These are phyloP conservation scores for Drosophila pegasa DNA, from an alignment of 2,888 invertebrate species.

Conservation along the genomic window DNA sequence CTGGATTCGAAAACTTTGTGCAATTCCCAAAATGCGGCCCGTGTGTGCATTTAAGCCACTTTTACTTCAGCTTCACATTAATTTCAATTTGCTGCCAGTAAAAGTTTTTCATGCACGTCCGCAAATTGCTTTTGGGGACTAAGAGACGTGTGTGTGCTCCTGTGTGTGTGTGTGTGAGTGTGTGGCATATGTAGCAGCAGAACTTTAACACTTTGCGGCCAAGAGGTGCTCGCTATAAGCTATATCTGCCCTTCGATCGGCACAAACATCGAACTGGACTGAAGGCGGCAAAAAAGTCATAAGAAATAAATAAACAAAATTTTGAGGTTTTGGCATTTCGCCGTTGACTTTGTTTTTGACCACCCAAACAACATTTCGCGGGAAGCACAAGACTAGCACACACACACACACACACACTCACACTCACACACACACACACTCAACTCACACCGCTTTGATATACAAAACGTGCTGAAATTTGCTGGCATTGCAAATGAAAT, in stretches of 20 bases:
- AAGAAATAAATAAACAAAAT: conserved; percentile 34
- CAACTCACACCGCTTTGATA: conserved; percentile 53
- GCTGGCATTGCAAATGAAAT: conserved; percentile 64
- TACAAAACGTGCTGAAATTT: conserved; percentile 72
- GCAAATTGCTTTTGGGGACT: conserved; percentile 78
- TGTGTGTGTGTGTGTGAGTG: conserved; percentile 16
- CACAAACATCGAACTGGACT: not conserved
- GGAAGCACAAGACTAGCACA: conserved; percentile 72
- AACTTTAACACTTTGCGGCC: conserved; percentile 78
- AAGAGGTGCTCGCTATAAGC: conserved; percentile 49
- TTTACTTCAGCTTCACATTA: conserved; percentile 82
- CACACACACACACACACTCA: conserved; percentile 38
- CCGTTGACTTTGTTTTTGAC: conserved; percentile 46
- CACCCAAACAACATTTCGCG: conserved; percentile 70
- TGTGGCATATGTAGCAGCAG: conserved; percentile 41
- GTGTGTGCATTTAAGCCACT: conserved; percentile 82
- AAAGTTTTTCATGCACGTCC: conserved; percentile 81
- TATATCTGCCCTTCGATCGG: conserved; percentile 20
- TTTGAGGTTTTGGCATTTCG: conserved; percentile 3
- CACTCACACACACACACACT: conserved; percentile 31
- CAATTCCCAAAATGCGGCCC: conserved; percentile 82
- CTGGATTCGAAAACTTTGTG: conserved; percentile 55
- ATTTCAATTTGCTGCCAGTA: conserved; percentile 82
- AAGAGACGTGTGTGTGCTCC: conserved; percentile 19
- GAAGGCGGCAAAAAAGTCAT: conserved; percentile 13